These are phyloP conservation scores for Ophraella communa DNA, from an alignment of 2,888 invertebrate species.

Conservation along the genomic window DNA sequence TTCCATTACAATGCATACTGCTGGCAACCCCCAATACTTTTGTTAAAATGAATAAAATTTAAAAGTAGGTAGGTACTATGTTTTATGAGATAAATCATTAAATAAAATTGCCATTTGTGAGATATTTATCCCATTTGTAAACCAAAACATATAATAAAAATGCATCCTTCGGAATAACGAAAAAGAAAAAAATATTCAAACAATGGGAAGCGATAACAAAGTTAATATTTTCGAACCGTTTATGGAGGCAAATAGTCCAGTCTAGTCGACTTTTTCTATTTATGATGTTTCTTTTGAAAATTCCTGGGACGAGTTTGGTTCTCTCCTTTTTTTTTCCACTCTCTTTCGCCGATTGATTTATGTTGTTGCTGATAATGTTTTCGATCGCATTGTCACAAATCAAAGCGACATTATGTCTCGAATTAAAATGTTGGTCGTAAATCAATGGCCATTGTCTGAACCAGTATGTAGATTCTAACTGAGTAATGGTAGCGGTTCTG, in stretches of 20 bases:
- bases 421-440: conserved; percentile 59
- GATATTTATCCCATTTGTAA: conserved; percentile 36
- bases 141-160: conserved; percentile 29
- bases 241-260: conserved; percentile 46
- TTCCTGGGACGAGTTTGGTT: conserved; percentile 39
- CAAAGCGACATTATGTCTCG: conserved; percentile 60
- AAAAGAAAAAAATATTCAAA: conserved; percentile 39
- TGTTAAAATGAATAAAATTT: not conserved
- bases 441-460: conserved; percentile 59
- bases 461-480: conserved; percentile 58
- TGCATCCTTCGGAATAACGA: conserved; percentile 28
- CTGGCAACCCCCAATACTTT: not conserved
- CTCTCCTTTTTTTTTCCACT: conserved; percentile 35
- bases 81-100: conserved; percentile 27
- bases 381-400: conserved; percentile 59
- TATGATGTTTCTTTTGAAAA: conserved; percentile 48
- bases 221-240: conserved; percentile 44
- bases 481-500: conserved; percentile 51
- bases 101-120: conserved; percentile 33
- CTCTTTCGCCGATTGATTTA: conserved; percentile 50
- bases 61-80: not conserved
- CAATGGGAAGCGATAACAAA: conserved; percentile 45
- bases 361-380: conserved; percentile 57
- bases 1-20: not conserved
- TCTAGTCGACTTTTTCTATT: conserved; percentile 50